Evolutionary conservation across 1,140 invertebrate species (phyloP).

Genomic region (Bombus superbus): DNA sequence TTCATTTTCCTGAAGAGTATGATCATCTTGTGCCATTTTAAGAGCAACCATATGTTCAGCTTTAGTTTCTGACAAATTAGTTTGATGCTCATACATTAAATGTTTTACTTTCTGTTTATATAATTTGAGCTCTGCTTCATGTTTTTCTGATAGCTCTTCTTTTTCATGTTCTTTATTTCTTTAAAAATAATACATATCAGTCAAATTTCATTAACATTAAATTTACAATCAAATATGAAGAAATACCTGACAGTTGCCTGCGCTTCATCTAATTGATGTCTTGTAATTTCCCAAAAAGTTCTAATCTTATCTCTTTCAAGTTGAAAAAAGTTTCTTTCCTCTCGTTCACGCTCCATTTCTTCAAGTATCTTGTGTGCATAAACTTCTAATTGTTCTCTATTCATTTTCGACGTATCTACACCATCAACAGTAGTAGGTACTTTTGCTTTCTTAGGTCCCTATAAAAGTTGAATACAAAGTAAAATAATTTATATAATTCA

Average conservation of each 20-base stretch:
- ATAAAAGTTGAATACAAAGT: not conserved
- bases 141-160: constrained; percentile 93
- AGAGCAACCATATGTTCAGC: constrained; percentile 90
- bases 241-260: constrained; percentile 86
- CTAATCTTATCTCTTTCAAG: constrained; percentile 96
- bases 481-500: not conserved
- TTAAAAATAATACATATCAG: not conserved
- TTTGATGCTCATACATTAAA: constrained; percentile 95
- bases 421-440: constrained; percentile 87
- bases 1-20: constrained; percentile 89
- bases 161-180: constrained; percentile 94
- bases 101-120: constrained; percentile 97
- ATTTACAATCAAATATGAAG: not conserved
- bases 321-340: constrained; percentile 98
- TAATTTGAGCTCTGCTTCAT: constrained; percentile 93
- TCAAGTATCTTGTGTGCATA: constrained; percentile 94
- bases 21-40: constrained; percentile 89
- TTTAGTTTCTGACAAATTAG: constrained; percentile 90
- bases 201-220: not conserved
- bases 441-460: constrained; percentile 68
- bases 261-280: constrained; percentile 92
- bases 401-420: constrained; percentile 95
- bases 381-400: constrained; percentile 94
- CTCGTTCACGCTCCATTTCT: constrained; percentile 95
- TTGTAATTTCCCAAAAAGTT: constrained; percentile 96